Evolutionary conservation across 1,140 invertebrate species (phyloP).

Genomic region (Nilaparvata lugens): DNA sequence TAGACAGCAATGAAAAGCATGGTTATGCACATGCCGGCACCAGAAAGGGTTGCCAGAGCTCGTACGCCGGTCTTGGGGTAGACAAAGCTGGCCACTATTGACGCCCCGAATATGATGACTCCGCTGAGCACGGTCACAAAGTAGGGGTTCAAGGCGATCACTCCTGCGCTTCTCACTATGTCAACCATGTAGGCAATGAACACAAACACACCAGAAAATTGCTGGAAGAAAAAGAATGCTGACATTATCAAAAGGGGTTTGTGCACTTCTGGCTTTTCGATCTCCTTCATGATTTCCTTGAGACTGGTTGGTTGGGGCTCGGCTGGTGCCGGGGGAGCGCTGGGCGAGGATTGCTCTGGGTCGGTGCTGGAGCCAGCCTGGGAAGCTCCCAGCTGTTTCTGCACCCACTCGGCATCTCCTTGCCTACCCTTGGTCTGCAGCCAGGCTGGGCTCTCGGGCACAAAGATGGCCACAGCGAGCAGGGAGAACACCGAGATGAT

Average conservation of each 20-base stretch:
- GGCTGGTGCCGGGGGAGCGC: background rate
- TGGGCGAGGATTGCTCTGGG: background rate
- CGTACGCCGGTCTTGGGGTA: constrained; percentile 46
- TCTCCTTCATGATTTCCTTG: constrained; percentile 18
- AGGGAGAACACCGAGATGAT: constrained; percentile 33
- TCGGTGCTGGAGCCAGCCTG: constrained; percentile 5
- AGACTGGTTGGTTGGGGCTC: background rate
- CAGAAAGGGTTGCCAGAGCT: constrained; percentile 41
- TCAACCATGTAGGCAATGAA: constrained; percentile 59
- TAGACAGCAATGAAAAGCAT: constrained; percentile 43
- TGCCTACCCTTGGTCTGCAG: constrained; percentile 20
- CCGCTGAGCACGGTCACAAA: constrained; percentile 38
- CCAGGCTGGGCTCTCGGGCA: constrained; percentile 50
- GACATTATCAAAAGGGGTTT: constrained; percentile 44
- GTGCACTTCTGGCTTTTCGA: constrained; percentile 25
- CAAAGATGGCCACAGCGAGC: constrained; percentile 25
- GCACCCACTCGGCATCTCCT: constrained; percentile 23
- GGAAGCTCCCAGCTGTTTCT: constrained; percentile 16
- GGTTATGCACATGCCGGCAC: constrained; percentile 42
- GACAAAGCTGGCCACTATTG: constrained; percentile 38
- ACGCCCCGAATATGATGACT: constrained; percentile 41
- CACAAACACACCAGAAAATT: constrained; percentile 49
- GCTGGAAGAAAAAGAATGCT: constrained; percentile 44
- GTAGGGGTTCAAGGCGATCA: constrained; percentile 32
- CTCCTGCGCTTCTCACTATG: constrained; percentile 42